Base-by-base conservation (phyloP, 1,140 invertebrate species). In the Bursaphelenchus mucronatus region DNA sequence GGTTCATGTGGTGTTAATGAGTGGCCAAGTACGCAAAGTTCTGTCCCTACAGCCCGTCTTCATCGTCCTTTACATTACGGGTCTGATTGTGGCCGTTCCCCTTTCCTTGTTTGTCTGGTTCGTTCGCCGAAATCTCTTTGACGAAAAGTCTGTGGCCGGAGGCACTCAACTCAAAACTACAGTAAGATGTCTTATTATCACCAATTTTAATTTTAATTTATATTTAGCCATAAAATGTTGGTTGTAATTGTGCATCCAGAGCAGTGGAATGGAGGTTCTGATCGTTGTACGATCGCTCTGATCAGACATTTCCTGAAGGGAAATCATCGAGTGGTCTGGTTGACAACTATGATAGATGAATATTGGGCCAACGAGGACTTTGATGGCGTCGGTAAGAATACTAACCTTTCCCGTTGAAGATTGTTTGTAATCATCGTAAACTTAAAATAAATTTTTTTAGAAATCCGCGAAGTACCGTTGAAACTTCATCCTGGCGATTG, bases 161-260 rank as follows among this genome's bases (percentile, higher is more conserved):
- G 76, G 59, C 50, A 30, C 30, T 30, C 30, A 30, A 30, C 30
- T 30, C 30, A 30, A 30, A 30, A 30, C 30, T 30, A 30, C 8
- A 5, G 53, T 11, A 64, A 49, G 13, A 43, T 21, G 41, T 6
- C 39, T 8, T 46, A 19, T 65, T 1, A 64, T 9, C 62, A 5
- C 4, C 10, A 52, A 71, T 13, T 11, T 15, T 75, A n/a, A 61
- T 15, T 10, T 67, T 39, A 55, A 15, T 50, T 41, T 9, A 43
- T 15, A 66, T 64, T 66, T 45, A 76, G 66, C 50, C 65, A 5
- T 30, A 30, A 30, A 30, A 80, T 80, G 78, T 79, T 73, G 58
- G 74, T 80, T 63, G 76, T 80, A 65, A 76, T 81, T 58, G 71
- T 80, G 64, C 78, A 80, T 61, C 78, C 78, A 19, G 78, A 81